Percentiles rank a stretch among this genome's conserved stretches.
These are phyloP conservation scores for Trachythela sp. DNA, from an alignment of 64 coral and sea anemone species.

Conservation along the genomic window DNA sequence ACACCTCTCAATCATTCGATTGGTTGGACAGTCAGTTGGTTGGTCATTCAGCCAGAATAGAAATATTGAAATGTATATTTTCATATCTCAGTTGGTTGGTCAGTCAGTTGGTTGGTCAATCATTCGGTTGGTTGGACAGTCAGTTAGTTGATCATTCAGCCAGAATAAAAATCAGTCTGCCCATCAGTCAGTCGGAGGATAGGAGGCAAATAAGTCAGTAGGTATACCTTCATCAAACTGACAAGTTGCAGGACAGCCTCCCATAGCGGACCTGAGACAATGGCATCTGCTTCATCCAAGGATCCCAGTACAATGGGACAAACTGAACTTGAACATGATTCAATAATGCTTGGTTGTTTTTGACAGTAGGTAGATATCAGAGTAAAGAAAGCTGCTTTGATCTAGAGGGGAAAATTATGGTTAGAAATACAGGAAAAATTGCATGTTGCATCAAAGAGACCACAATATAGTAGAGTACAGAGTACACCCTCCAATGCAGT, in stretches of 20 bases:
- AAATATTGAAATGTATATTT: not conserved
- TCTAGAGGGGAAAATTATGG: conserved; percentile 36
- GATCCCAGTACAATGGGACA: conserved; percentile 66
- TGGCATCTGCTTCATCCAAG: conserved; percentile 82
- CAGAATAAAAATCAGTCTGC: not conserved
- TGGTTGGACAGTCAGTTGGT: not conserved
- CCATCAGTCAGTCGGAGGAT: too few species aligned
- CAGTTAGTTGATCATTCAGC: too few species aligned
- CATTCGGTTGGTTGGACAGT: not conserved
- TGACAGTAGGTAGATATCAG: conserved; percentile 65
- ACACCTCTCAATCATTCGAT: not conserved
- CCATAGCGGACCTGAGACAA: conserved; percentile 75
- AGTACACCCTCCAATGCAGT: too few species aligned
- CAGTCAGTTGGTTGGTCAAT: too few species aligned
- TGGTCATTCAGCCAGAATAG: too few species aligned
- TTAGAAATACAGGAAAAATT: too few species aligned
- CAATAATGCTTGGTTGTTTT: conserved; percentile 37
- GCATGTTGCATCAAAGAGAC: too few species aligned
- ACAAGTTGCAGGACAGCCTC: conserved; percentile 75
- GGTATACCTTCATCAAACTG: conserved; percentile 53
- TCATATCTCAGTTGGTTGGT: too few species aligned
- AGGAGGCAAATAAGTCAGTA: not conserved
- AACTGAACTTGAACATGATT: conserved; percentile 47
- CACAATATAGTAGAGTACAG: too few species aligned
- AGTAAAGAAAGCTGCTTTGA: conserved; percentile 70